Evolutionary conservation across 2,888 invertebrate species (phyloP), one percentile per base, ranked within the genome.

Genomic region (Scaptomyza cyrtandrae): DNA sequence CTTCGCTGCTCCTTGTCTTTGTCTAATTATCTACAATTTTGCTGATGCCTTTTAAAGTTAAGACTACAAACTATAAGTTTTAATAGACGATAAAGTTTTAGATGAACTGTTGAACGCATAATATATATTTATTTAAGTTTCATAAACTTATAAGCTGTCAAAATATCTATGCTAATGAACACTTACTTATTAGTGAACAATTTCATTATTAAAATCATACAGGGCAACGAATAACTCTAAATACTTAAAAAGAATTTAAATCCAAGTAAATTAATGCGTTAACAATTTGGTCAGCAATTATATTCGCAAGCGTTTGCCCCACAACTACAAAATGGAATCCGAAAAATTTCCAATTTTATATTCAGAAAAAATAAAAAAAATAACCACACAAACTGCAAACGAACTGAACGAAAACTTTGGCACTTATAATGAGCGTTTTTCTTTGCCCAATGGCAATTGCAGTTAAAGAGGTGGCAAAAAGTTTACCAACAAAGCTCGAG

Each of bases 391-490:
- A 62, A 31, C 49, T 24, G 14, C 41, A 6, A 29, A 24, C 37
- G n/a, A 63, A 62, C 35, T 37, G 11, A 31, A 33, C 37, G 44
- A 63, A 63, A 63, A 63, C 50, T 63, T 63, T 63, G 43, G 63
- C 50, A 52, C 50, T 63, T 63, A 63, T 63, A 63, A 63, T 63
- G 63, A 63, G 64, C 29, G 24, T 45, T 63, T 44, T 63, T 45
- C 64, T 39, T 52, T 45, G 44, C 31, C 63, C 63, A 52, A 24
- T 39, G 64, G 50, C 63, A 63, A 27, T 63, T 54, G 63, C 63
- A 35, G 35, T 49, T 62, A 49, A 62, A 50, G 62, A 63, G 35
- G 62, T 49, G 63, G 44, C 50, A 63, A 63, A 45, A 63, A 63
- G 63, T 63, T 63, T 52, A 16, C 35, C 37, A 37, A 37, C 14